phyloP scores from a whole-genome alignment of 2,797 vertebrate genomes.

The Dicrostonyx torquatus region DNA sequence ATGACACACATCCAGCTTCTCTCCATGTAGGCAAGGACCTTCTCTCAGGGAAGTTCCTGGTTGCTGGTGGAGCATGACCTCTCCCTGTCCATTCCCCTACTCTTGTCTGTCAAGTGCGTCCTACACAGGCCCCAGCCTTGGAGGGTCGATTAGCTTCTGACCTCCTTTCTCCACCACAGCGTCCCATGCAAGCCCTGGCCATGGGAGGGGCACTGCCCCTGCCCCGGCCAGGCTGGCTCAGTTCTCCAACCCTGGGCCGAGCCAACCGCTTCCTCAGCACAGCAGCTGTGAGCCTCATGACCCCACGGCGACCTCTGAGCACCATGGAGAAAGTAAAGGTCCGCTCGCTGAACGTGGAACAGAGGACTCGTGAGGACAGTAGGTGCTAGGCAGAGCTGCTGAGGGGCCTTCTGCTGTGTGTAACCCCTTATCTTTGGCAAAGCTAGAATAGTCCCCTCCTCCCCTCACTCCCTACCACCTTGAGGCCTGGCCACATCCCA shows the following conservation, averaged over 20 bases:
- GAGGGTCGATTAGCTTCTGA: conserved; percentile 29
- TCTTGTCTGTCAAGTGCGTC: neutral
- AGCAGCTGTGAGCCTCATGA: conserved; percentile 97
- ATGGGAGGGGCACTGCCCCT: conserved; percentile 93
- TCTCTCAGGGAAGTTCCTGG: neutral
- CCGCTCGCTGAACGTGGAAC: conserved; percentile 93
- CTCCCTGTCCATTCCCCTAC: neutral
- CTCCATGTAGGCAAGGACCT: neutral
- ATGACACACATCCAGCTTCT: neutral
- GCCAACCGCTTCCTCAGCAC: conserved; percentile 98
- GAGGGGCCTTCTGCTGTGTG: rapidly evolving
- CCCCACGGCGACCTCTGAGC: conserved; percentile 92
- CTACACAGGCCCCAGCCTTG: neutral
- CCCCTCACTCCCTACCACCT: neutral
- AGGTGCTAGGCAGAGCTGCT: conserved; percentile 82
- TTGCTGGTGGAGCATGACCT: neutral
- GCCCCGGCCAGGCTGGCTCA: conserved; percentile 95
- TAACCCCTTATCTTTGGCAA: neutral
- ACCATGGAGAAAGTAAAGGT: conserved; percentile 95
- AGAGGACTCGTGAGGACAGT: conserved; percentile 98
- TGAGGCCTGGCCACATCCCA: conserved; percentile 22
- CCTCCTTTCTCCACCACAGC: conserved; percentile 85
- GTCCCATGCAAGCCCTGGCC: conserved; percentile 91
- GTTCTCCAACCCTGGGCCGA: conserved; percentile 96
- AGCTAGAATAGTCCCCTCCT: neutral